Base-by-base conservation (phyloP, 2,113 vertebrate genomes). In the Oncorhynchus masou region DNA sequence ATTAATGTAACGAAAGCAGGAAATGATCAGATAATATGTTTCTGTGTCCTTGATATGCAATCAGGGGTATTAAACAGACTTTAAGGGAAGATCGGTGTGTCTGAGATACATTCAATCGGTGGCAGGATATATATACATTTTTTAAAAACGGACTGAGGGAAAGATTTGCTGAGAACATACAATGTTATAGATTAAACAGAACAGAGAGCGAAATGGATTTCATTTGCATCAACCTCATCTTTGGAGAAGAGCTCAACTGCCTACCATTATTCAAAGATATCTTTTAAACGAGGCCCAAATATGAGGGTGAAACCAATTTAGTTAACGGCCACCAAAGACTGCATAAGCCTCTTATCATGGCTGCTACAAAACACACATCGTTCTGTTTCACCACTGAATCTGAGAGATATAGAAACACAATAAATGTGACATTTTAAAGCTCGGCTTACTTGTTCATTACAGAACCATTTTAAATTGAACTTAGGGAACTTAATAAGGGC, bases 261-360 rank as follows among this genome's bases (percentile, higher is more conserved):
- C 93, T 92, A 92, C 88, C 90, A 90, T 90, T 89, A 87, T 93
- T 93, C 86, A 92, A 89, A 92, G 91, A 93, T 94, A 94, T 93
- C 89, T 89, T 91, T 93, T 89, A 90, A 92, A 92, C 90, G 90
- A 88, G 92, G 89, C 92, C 91, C 88, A 92, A 93, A 93, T 91
- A 91, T 86, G 88, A 87, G 93, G 90, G 91, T 93, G 91, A 92
- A 93, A 93, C 92, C 93, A 94, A 94, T 94, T 94, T 93, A 91
- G 91, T 84, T 86, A 92, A 89, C 89, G 89, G 88, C 93, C 92
- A 91, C 92, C 91, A 91, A 92, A 93, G 93, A 92, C 84, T 81
- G 86, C 89, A 84, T 94, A 94, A 94, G 93, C 92, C 91, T 92
- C 92, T 94, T 94, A 94, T 94, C 94, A 87, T 73, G 70, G 81